These are phyloP conservation scores for Platynereis dumerilii DNA, from an alignment of 2,888 invertebrate species.

Conservation along the genomic window DNA sequence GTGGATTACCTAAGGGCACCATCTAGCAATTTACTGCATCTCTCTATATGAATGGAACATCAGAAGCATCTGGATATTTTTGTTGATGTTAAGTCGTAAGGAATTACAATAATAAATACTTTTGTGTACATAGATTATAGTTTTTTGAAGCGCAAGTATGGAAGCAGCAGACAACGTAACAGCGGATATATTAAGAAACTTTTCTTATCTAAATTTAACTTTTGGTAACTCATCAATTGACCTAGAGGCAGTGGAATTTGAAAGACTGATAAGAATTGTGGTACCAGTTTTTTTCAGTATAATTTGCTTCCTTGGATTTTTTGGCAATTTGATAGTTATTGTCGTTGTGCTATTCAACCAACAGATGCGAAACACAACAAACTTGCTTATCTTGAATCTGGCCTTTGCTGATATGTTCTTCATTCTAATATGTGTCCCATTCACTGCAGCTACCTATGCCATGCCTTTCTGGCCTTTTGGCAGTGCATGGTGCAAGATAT, in stretches of 20 bases:
- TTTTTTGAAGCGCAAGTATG: too few relatives aligned
- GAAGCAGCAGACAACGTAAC: too few relatives aligned
- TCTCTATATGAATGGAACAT: too few relatives aligned
- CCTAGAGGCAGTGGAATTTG: slow-evolving; percentile 2
- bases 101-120: too few relatives aligned
- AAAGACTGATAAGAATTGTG: slow-evolving; percentile 44
- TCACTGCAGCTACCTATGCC: slow-evolving; percentile 89
- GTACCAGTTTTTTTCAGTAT: slow-evolving; percentile 77
- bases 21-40: too few relatives aligned
- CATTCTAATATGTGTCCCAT: slow-evolving; percentile 91
- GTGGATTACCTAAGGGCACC: too few relatives aligned
- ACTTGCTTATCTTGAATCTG: slow-evolving; percentile 87
- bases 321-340: slow-evolving; percentile 88
- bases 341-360: slow-evolving; percentile 86
- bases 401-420: slow-evolving; percentile 90
- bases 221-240: too few relatives aligned
- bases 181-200: too few relatives aligned
- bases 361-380: slow-evolving; percentile 92
- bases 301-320: slow-evolving; percentile 84
- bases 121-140: too few relatives aligned
- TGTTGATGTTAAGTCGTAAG: too few relatives aligned
- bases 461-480: slow-evolving; percentile 90
- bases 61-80: too few relatives aligned
- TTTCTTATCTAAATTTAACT: too few relatives aligned
- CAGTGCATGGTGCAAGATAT: slow-evolving; percentile 85